Evolutionary conservation across 2,888 invertebrate species (phyloP).

Genomic region (Sepiola atlantica): DNA sequence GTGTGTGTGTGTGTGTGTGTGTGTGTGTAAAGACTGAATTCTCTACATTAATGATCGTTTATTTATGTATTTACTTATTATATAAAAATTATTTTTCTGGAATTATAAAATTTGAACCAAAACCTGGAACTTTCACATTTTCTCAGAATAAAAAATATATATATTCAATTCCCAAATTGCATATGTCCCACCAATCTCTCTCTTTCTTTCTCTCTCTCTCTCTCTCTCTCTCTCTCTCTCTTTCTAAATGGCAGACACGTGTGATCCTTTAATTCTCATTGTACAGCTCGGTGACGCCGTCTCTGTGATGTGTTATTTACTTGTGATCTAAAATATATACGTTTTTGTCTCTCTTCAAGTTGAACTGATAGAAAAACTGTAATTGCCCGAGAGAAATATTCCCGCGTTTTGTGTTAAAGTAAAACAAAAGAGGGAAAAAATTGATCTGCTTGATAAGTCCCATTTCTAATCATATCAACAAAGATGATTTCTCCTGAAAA

Average conservation of each 20-base stretch:
- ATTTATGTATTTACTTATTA: neutral
- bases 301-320: neutral
- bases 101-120: neutral
- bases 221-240: conserved; percentile 10
- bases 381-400: neutral
- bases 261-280: neutral
- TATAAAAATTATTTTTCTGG: neutral
- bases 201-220: neutral
- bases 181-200: neutral
- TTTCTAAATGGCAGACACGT: neutral
- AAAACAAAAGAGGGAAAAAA: neutral
- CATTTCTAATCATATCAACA: neutral
- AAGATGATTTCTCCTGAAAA: neutral
- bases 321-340: neutral
- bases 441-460: neutral
- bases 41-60: no score
- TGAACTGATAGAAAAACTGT: neutral
- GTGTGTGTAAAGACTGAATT: no score
- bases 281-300: neutral
- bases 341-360: neutral
- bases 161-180: neutral
- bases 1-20: no score
- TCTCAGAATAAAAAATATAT: neutral
- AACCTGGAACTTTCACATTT: neutral
- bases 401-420: neutral